Percentiles rank a stretch among this genome's conserved stretches.
Conservation (phyloP, 2,113 vertebrate genomes). For the Nothobranchius furzeri region DNA sequence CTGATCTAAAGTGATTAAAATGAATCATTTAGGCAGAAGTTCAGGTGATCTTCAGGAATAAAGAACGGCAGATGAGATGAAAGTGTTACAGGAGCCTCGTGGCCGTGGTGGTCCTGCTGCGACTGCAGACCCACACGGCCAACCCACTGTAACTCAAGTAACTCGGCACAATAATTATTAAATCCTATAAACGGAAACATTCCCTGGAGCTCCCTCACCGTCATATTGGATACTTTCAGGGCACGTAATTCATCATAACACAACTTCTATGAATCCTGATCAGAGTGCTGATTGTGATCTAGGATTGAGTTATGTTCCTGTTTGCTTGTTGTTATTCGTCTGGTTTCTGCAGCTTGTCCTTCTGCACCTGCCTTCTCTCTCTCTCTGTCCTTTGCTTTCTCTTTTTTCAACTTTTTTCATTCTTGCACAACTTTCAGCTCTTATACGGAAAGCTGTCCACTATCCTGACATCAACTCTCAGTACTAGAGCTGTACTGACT, state of each 20-base stretch:
- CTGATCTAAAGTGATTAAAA: constrained; percentile 28
- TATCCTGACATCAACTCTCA: constrained; percentile 1
- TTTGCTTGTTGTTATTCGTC: constrained; percentile 2
- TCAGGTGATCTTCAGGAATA: constrained; percentile 2
- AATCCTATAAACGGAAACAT: constrained; percentile 41
- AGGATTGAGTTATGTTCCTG: constrained; percentile 12
- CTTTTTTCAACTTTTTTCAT: neutral
- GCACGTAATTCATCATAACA: constrained; percentile 14
- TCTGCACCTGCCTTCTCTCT: neutral
- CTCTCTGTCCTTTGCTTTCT: neutral
- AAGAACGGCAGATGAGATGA: constrained; percentile 15
- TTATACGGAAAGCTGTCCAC: neutral
- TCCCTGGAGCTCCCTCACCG: constrained; percentile 19
- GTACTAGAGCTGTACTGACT: constrained; percentile 13
- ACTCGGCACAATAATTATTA: constrained; percentile 40
- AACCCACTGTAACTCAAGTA: constrained; percentile 27
- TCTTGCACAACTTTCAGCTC: constrained; percentile 15
- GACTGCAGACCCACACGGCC: constrained; percentile 4
- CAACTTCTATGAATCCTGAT: neutral
- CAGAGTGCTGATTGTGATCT: constrained; percentile 41
- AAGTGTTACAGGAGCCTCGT: constrained; percentile 26
- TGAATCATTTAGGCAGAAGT: constrained; percentile 12
- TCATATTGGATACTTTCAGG: constrained; percentile 29
- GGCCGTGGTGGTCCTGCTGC: constrained; percentile 32
- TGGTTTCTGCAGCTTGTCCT: neutral